Conservation (phyloP, 2,888 invertebrate species). For the Dugesia japonica region DNA sequence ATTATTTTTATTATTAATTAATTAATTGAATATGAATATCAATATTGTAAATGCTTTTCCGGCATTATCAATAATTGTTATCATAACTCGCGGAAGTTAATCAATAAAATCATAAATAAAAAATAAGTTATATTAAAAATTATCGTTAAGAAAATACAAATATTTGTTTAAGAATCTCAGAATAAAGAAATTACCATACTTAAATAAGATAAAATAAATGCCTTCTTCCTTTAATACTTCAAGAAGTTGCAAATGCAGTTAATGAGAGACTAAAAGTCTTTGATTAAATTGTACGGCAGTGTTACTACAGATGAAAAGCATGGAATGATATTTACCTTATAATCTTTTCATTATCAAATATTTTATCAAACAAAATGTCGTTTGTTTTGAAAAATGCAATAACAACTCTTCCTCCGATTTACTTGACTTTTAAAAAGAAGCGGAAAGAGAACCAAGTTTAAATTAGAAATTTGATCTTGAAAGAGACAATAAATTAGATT, state of each 20-base stretch:
- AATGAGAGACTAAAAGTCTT: constrained; percentile 14
- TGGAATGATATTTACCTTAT: constrained; percentile 11
- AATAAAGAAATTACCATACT: constrained; percentile 13
- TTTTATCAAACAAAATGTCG: constrained; percentile 14
- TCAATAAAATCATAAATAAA: no score
- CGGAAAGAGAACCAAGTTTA: constrained; percentile 14
- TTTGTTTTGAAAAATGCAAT: constrained; percentile 1
- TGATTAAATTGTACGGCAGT: constrained; percentile 20
- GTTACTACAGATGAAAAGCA: constrained; percentile 17
- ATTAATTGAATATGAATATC: no score
- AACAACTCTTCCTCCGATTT: constrained; percentile 16
- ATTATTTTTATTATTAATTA: no score
- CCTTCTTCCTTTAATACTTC: constrained; percentile 4
- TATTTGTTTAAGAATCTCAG: background rate
- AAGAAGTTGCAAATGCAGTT: constrained; percentile 13
- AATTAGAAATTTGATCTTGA: constrained; percentile 16
- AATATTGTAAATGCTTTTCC: no score
- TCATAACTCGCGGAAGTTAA: no score
- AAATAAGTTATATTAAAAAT: background rate
- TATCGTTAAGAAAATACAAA: background rate
- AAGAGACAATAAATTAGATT: constrained; percentile 20
- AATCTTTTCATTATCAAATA: constrained; percentile 20
- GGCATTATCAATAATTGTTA: no score
- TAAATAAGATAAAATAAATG: constrained; percentile 8
- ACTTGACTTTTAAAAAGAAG: constrained; percentile 1